Percentiles rank a stretch among this genome's conserved stretches.
Conservation (phyloP, 2,888 invertebrate species). For the Prosopocoilus inquinatus region DNA sequence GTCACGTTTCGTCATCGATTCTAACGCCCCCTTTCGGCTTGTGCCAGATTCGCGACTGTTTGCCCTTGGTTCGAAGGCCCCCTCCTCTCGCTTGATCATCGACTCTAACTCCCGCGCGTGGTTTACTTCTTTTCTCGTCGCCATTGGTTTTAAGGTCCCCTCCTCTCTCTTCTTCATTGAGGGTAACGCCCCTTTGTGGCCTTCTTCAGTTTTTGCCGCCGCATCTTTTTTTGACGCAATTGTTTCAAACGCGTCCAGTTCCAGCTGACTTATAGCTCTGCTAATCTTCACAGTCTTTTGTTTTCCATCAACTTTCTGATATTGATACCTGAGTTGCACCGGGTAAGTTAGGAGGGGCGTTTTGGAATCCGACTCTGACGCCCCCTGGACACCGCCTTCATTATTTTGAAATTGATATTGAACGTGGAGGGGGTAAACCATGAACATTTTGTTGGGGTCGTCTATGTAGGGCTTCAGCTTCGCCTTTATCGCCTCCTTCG, state of each 20-base stretch:
- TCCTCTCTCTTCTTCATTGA: too few relatives aligned
- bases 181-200: too few relatives aligned
- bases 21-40: neutral
- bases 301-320: too few relatives aligned
- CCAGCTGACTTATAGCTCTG: too few relatives aligned
- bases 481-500: neutral
- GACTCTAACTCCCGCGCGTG: neutral
- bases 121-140: neutral
- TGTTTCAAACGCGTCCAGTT: too few relatives aligned
- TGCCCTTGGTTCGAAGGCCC: neutral
- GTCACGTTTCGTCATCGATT: conserved; percentile 18
- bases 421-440: too few relatives aligned
- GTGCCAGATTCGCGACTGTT: neutral
- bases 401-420: neutral
- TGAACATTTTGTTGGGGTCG: neutral
- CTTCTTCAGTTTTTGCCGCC: too few relatives aligned
- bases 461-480: neutral
- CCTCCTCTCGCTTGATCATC: neutral
- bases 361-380: neutral
- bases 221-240: too few relatives aligned
- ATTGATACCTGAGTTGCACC: too few relatives aligned
- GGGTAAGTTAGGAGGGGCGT: too few relatives aligned
- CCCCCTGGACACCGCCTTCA: neutral
- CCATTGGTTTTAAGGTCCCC: too few relatives aligned
- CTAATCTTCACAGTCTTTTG: too few relatives aligned